Evolutionary conservation across 64 coral and sea anemone genomes (phyloP).

Genomic region (Montipora capricornis): DNA sequence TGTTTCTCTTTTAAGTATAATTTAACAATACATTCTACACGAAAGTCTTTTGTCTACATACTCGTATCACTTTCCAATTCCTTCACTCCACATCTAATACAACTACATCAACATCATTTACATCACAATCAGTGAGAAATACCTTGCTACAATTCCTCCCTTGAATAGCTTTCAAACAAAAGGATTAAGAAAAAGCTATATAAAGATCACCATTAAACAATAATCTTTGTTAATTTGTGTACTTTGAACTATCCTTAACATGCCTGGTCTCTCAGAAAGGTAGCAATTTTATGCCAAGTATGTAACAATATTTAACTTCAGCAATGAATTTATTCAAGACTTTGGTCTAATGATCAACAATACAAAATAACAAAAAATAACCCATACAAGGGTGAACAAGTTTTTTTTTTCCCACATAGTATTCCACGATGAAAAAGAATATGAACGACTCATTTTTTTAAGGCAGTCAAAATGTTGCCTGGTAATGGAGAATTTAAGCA

Average conservation of each 20-base stretch:
- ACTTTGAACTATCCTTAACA: not conserved
- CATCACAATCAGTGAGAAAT: conserved; percentile 16
- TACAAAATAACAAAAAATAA: conserved; percentile 56
- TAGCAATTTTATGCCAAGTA: conserved; percentile 11
- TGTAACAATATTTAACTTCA: conserved; percentile 6
- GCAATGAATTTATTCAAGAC: not conserved
- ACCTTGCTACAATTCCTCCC: not conserved
- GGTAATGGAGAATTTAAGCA: not conserved
- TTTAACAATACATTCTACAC: conserved; percentile 58
- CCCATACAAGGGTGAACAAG: not conserved
- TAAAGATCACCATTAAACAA: not conserved
- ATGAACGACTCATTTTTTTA: too few relatives aligned
- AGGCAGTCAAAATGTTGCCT: not conserved
- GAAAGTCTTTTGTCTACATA: conserved; percentile 27
- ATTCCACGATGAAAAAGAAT: not conserved
- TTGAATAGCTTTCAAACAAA: not conserved
- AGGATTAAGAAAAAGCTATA: too few relatives aligned
- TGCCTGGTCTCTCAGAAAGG: not conserved
- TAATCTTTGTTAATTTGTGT: too few relatives aligned
- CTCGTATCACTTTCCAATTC: not conserved
- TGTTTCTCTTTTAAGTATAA: conserved; percentile 9
- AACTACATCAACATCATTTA: not conserved
- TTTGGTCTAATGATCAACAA: conserved; percentile 41
- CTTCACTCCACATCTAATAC: not conserved
- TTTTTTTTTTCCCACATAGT: not conserved